Conservation (phyloP, 2,113 vertebrate genomes). For the Pangasianodon gigas region DNA sequence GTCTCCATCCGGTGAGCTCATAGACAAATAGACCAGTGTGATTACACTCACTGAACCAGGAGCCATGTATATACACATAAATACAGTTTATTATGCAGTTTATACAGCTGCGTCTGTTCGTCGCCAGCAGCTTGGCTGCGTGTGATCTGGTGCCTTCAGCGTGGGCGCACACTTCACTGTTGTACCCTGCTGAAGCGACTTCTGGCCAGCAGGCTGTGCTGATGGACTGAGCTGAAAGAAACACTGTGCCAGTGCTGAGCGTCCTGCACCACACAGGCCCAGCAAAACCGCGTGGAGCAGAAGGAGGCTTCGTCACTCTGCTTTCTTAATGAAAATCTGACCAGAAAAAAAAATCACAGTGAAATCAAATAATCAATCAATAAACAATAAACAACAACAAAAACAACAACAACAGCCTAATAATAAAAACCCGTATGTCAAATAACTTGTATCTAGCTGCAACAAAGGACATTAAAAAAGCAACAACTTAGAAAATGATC, state of each 20-base stretch:
- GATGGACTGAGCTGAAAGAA: slow-evolving; percentile 53
- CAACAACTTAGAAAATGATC: neutral
- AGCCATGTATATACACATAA: slow-evolving; percentile 72
- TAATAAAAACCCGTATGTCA: neutral
- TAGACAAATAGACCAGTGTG: slow-evolving; percentile 65
- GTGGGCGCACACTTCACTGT: neutral
- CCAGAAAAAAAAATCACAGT: slow-evolving; percentile 26
- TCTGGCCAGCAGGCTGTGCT: slow-evolving; percentile 36
- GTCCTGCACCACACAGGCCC: slow-evolving; percentile 43
- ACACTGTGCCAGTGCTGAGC: slow-evolving; percentile 36
- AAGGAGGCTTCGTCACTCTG: slow-evolving; percentile 71
- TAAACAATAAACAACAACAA: slow-evolving; percentile 2
- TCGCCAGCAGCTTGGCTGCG: slow-evolving; percentile 19
- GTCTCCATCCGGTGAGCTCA: slow-evolving; percentile 49
- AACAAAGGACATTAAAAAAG: neutral
- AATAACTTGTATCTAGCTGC: neutral
- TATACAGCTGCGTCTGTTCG: slow-evolving; percentile 51
- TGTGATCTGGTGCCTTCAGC: slow-evolving; percentile 7
- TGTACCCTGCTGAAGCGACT: neutral
- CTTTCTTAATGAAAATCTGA: slow-evolving; percentile 96
- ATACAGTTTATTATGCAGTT: slow-evolving; percentile 62
- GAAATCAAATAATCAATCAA: neutral
- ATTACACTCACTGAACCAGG: slow-evolving; percentile 58
- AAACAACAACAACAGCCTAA: neutral
- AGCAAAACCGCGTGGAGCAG: slow-evolving; percentile 60